Conservation (phyloP, 1,140 invertebrate species). For the Odontomachus brunneus region DNA sequence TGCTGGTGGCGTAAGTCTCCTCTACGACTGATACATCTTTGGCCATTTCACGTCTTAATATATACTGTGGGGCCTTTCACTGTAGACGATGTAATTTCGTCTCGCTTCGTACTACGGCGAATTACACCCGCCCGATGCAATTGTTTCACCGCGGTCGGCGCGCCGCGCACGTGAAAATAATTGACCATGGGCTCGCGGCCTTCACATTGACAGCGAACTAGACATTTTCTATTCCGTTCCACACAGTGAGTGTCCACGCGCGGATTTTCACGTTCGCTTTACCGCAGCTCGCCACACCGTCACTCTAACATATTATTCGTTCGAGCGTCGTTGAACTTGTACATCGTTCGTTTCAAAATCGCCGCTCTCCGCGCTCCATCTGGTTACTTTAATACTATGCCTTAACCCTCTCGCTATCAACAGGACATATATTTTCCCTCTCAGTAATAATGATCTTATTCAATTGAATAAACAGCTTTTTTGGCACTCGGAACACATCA, state of each 20-base stretch:
- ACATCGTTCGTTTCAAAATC: slow-evolving; percentile 2
- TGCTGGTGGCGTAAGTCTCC: slow-evolving; percentile 73
- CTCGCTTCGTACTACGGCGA: slow-evolving; percentile 62
- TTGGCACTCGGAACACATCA: too few relatives aligned
- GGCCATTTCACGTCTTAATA: slow-evolving; percentile 83
- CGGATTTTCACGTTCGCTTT: slow-evolving; percentile 52
- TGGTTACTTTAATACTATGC: background rate
- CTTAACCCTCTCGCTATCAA: background rate
- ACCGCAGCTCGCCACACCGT: background rate
- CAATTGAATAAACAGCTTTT: too few relatives aligned
- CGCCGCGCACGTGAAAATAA: slow-evolving; percentile 64
- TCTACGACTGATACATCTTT: slow-evolving; percentile 84
- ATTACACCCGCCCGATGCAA: slow-evolving; percentile 61
- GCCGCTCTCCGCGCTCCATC: background rate
- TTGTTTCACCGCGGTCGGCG: slow-evolving; percentile 70
- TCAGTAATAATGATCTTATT: too few relatives aligned
- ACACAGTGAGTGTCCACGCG: slow-evolving; percentile 22
- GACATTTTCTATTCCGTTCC: slow-evolving; percentile 54
- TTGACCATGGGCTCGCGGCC: slow-evolving; percentile 60
- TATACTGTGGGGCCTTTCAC: slow-evolving; percentile 84
- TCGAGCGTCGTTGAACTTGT: slow-evolving; percentile 9
- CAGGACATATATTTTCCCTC: too few relatives aligned
- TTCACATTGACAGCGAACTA: slow-evolving; percentile 57
- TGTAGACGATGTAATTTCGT: slow-evolving; percentile 78
- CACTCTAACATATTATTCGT: background rate